Evolutionary conservation across 64 coral and sea anemone species (phyloP).

Genomic region (Pocillopora damicornis): DNA sequence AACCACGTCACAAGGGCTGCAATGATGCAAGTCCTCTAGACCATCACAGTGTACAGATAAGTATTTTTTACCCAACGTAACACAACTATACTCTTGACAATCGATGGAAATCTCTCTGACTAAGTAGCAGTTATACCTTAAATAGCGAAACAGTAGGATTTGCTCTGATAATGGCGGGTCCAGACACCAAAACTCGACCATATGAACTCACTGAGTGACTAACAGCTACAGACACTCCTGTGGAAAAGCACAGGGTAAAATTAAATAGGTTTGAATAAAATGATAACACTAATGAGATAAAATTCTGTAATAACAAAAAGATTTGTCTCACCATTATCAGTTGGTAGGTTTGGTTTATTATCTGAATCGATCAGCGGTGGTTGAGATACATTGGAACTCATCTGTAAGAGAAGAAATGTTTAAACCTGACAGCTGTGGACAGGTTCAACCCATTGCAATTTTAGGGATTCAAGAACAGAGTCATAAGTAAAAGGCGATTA

Average conservation of each 20-base stretch:
- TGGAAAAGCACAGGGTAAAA: neutral
- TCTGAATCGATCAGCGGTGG: neutral
- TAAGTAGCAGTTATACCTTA: slow-evolving; percentile 1
- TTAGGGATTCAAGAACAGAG: neutral
- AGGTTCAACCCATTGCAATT: no score
- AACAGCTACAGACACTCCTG: neutral
- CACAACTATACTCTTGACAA: no score
- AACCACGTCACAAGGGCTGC: no score
- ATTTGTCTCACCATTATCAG: neutral
- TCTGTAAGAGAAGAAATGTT: neutral
- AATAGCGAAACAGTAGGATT: slow-evolving; percentile 12
- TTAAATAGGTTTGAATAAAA: no score
- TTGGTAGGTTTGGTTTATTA: neutral
- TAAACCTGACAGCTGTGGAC: neutral
- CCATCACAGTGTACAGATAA: no score
- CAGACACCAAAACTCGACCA: neutral
- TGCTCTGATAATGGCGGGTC: slow-evolving; percentile 10
- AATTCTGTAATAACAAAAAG: neutral
- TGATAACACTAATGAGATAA: neutral
- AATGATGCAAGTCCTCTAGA: no score
- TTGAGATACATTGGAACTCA: neutral
- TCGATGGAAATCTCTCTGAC: neutral
- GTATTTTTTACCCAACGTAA: no score
- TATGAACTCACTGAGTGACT: neutral
- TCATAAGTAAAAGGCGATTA: neutral